Evolutionary conservation across 35 echinoderm and acorn worm species (phyloP).

Genomic region (Diadema setosum): DNA sequence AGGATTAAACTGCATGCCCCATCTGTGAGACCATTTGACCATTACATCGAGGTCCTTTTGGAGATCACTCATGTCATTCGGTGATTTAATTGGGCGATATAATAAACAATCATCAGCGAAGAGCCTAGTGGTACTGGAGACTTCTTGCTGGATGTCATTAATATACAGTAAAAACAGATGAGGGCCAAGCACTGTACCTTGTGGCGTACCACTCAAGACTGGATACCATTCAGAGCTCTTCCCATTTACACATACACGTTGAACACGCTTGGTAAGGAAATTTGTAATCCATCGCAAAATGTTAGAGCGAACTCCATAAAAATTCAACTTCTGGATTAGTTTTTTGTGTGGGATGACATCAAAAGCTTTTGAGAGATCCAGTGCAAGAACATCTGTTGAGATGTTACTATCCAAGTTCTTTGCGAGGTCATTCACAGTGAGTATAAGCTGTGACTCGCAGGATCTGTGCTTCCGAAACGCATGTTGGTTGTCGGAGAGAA

Average conservation of each 20-base stretch:
- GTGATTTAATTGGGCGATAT: not conserved
- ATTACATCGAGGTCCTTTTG: not conserved
- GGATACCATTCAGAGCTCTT: not conserved
- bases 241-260: slow-evolving; percentile 3
- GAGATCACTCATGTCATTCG: not conserved
- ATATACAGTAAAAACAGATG: slow-evolving; percentile 7
- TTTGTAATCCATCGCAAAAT: not conserved
- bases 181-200: slow-evolving; percentile 35
- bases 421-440: slow-evolving; percentile 26
- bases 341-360: not conserved
- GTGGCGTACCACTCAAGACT: slow-evolving; percentile 8
- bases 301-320: not conserved
- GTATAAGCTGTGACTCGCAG: slow-evolving; percentile 13
- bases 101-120: slow-evolving; percentile 26
- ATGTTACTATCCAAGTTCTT: not conserved
- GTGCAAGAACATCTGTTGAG: not conserved
- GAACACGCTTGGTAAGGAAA: not conserved
- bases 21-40: slow-evolving; percentile 2
- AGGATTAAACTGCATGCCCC: slow-evolving; percentile 29
- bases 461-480: slow-evolving; percentile 24
- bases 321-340: not conserved
- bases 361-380: slow-evolving; percentile 21
- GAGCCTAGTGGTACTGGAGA: not conserved
- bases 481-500: slow-evolving; percentile 15
- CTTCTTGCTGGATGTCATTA: not conserved